phyloP scores from a whole-genome alignment of 1,140 invertebrate species.

The Lepidurus arcticus region DNA sequence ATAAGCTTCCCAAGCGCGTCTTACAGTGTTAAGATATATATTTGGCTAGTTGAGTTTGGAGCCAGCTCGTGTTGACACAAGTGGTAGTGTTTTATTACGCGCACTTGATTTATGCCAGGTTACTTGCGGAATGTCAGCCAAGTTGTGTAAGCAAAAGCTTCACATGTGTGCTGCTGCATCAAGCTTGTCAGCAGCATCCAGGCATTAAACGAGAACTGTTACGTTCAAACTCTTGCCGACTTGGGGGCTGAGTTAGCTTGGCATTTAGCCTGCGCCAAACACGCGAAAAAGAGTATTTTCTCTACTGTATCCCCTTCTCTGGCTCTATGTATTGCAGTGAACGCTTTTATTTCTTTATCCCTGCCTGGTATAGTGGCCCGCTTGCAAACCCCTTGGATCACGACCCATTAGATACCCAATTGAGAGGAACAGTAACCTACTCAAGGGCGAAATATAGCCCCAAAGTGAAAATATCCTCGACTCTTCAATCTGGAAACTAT shows the following conservation, averaged over 20 bases:
- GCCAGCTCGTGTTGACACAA: too few relatives aligned
- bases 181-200: neutral
- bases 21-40: neutral
- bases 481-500: neutral
- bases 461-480: neutral
- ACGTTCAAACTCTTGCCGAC: neutral
- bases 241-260: neutral
- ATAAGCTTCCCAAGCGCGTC: neutral
- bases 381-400: neutral
- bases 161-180: neutral
- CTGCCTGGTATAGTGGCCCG: neutral
- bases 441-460: constrained; percentile 9
- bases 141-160: neutral
- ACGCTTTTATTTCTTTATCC: neutral
- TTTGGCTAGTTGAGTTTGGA: too few relatives aligned
- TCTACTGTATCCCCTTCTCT: too few relatives aligned
- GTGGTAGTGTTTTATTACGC: too few relatives aligned
- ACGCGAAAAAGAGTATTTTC: too few relatives aligned
- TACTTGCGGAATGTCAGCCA: neutral
- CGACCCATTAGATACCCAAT: constrained; percentile 18
- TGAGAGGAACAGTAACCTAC: constrained; percentile 17
- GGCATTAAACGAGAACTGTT: constrained; percentile 12
- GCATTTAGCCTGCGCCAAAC: neutral
- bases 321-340: neutral
- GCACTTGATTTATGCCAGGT: neutral